A percentile compares a stretch with the other conserved stretches of the same genome.
These are phyloP conservation scores for Callyntrura sp. DNA, from an alignment of 2,888 invertebrate species.

Conservation along the genomic window DNA sequence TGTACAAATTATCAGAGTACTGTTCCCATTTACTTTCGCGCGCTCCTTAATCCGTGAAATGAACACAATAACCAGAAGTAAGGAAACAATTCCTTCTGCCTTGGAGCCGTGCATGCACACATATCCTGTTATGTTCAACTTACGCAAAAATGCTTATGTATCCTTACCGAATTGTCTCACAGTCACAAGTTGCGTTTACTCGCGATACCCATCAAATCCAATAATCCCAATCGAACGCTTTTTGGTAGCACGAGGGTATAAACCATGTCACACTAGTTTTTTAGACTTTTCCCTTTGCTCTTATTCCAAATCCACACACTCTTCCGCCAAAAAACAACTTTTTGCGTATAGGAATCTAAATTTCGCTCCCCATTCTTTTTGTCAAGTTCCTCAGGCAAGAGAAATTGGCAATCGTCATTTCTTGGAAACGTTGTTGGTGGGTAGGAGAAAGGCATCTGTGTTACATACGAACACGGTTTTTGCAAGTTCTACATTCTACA, in stretches of 20 bases:
- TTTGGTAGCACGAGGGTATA: constrained; percentile 58
- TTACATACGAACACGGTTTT: too few species aligned
- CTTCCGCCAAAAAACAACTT: too few species aligned
- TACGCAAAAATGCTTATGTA: not conserved
- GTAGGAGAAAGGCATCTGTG: too few species aligned
- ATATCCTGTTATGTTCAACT: not conserved
- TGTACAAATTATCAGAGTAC: not conserved
- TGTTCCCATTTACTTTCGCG: constrained; percentile 4
- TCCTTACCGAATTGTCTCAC: not conserved
- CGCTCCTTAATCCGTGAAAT: constrained; percentile 24
- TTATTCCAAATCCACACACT: constrained; percentile 2
- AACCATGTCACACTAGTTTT: constrained; percentile 36
- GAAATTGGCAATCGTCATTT: constrained; percentile 72
- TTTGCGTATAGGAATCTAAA: too few species aligned
- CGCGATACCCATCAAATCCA: constrained; percentile 65
- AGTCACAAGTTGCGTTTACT: not conserved
- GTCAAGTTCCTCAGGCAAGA: constrained; percentile 72
- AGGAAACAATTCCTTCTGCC: constrained; percentile 42
- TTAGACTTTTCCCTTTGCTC: constrained; percentile 34
- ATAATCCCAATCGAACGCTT: constrained; percentile 51
- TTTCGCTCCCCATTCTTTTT: constrained; percentile 50
- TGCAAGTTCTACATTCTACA: too few species aligned
- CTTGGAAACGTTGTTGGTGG: constrained; percentile 7
- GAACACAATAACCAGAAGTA: constrained; percentile 39
- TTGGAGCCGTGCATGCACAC: constrained; percentile 21